These are phyloP conservation scores for Nibea coibor DNA, from an alignment of 2,113 vertebrate species.

Conservation along the genomic window DNA sequence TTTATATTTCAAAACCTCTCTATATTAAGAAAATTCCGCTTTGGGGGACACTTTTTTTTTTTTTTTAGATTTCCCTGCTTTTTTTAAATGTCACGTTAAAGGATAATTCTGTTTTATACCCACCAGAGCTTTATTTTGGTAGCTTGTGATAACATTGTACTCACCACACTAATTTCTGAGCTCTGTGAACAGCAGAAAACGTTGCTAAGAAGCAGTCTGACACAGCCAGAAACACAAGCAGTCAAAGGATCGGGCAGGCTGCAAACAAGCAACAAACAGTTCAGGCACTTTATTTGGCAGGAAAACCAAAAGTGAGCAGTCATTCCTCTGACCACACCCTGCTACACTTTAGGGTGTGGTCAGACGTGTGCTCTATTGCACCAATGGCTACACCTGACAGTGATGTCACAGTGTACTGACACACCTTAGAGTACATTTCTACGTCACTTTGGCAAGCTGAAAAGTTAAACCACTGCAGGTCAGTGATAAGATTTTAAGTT, in stretches of 20 bases:
- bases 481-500: background rate
- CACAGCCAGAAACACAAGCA: background rate
- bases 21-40: slow-evolving; percentile 53
- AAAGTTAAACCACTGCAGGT: background rate
- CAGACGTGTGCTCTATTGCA: background rate
- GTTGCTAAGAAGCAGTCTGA: background rate
- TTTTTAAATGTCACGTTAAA: slow-evolving; percentile 40
- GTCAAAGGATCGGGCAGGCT: background rate
- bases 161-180: background rate
- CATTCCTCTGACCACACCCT: background rate
- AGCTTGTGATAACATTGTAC: slow-evolving; percentile 4
- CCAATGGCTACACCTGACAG: background rate
- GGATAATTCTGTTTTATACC: slow-evolving; percentile 12
- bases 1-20: slow-evolving; percentile 65
- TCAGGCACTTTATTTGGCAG: background rate
- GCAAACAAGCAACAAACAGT: background rate
- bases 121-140: background rate
- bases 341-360: background rate
- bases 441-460: too few species aligned
- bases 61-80: background rate
- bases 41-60: slow-evolving; percentile 32
- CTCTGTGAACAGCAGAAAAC: background rate
- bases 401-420: slow-evolving; percentile 5
- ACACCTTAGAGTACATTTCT: background rate
- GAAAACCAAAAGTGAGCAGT: background rate